Conservation (phyloP, 2,113 vertebrate genomes). For the Piaya cayana region DNA sequence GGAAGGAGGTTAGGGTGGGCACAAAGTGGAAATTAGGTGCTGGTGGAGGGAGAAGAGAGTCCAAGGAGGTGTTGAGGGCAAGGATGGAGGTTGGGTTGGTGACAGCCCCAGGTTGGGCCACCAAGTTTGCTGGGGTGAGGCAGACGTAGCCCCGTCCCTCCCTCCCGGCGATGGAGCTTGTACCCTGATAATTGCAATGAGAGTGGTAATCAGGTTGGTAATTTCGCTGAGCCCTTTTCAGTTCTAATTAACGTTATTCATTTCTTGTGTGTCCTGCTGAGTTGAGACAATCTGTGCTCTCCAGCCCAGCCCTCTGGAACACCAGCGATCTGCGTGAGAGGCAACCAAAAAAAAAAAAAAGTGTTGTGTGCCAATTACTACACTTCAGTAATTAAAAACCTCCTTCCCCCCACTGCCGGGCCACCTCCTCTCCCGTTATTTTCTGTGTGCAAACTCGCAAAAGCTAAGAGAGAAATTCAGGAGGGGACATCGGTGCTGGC, state of each 20-base stretch:
- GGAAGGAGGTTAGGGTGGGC: background rate
- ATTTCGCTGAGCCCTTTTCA: constrained; percentile 58
- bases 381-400: constrained; percentile 41
- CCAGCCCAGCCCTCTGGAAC: constrained; percentile 48
- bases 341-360: constrained; percentile 33
- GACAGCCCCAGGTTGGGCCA: background rate
- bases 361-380: constrained; percentile 5
- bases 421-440: constrained; percentile 20
- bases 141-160: background rate
- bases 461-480: background rate
- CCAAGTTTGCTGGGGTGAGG: background rate
- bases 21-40: background rate
- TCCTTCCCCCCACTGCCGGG: background rate
- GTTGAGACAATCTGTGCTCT: constrained; percentile 63
- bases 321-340: constrained; percentile 44
- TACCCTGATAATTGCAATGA: constrained; percentile 36
- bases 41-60: background rate
- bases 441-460: background rate
- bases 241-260: constrained; percentile 72
- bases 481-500: background rate
- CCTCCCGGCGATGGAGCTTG: background rate
- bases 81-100: background rate
- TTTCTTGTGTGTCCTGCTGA: constrained; percentile 67
- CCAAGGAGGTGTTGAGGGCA: background rate
- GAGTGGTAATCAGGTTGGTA: constrained; percentile 48